Evolutionary conservation across 2,888 invertebrate species (phyloP).

Genomic region (Chrysotoxum bicinctum): DNA sequence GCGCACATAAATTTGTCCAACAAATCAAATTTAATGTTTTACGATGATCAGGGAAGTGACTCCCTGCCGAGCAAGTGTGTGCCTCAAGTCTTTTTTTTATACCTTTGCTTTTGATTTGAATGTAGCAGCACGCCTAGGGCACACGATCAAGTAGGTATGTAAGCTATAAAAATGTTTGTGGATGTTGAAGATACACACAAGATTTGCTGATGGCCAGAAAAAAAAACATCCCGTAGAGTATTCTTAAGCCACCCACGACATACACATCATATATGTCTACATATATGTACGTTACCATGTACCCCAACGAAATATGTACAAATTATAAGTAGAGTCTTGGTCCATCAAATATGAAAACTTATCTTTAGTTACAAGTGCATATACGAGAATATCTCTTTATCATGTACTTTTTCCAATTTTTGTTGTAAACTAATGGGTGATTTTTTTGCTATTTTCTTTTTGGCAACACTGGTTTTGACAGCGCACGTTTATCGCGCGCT

Average conservation of each 20-base stretch:
- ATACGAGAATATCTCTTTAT: too few relatives aligned
- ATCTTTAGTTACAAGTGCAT: too few relatives aligned
- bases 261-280: not conserved
- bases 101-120: constrained; percentile 31
- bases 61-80: constrained; percentile 64
- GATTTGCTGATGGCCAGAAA: constrained; percentile 32
- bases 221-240: constrained; percentile 35
- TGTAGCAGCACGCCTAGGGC: constrained; percentile 12
- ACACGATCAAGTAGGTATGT: not conserved
- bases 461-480: too few relatives aligned
- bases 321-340: not conserved
- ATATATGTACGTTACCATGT: not conserved
- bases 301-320: not conserved
- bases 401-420: too few relatives aligned
- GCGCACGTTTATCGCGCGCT: too few relatives aligned
- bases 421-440: too few relatives aligned
- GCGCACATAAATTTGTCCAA: constrained; percentile 63
- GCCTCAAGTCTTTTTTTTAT: constrained; percentile 44
- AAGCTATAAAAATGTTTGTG: not conserved
- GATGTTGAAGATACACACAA: constrained; percentile 21
- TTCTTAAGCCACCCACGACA: constrained; percentile 37
- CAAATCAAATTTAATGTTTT: constrained; percentile 70
- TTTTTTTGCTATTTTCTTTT: too few relatives aligned
- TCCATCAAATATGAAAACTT: too few relatives aligned
- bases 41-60: constrained; percentile 56